Conservation (phyloP, 1,140 invertebrate genomes). For the Neodiprion lecontei region DNA sequence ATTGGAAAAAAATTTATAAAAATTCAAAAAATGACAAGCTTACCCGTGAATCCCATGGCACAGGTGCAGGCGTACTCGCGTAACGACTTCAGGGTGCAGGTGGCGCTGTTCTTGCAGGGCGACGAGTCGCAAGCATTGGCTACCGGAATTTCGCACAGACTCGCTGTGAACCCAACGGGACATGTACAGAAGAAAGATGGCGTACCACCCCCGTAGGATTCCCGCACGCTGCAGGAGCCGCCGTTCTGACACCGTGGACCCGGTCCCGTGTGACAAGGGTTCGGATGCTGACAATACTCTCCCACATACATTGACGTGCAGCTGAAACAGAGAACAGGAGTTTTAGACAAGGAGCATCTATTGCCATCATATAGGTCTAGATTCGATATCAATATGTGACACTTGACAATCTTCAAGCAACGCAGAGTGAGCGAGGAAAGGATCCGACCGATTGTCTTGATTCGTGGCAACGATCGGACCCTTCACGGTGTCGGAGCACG, state of each 20-base stretch:
- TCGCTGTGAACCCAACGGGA: constrained; percentile 89
- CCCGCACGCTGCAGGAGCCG: constrained; percentile 84
- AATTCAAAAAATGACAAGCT: constrained; percentile 40
- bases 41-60: constrained; percentile 84
- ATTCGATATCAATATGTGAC: no score
- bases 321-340: constrained; percentile 71
- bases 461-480: no score
- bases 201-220: constrained; percentile 67
- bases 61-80: constrained; percentile 84
- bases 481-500: no score
- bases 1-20: no score
- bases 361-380: no score
- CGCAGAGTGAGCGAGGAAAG: no score
- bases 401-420: no score
- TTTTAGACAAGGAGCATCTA: neutral
- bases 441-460: no score
- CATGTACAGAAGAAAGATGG: constrained; percentile 87
- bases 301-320: constrained; percentile 91
- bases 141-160: constrained; percentile 90
- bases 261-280: constrained; percentile 88
- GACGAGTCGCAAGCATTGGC: constrained; percentile 88
- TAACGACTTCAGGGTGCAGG: constrained; percentile 79
- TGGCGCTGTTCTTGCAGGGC: constrained; percentile 87
- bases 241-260: constrained; percentile 88
- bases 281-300: constrained; percentile 91